phyloP scores from a whole-genome alignment of 2,888 invertebrate species.

The Brachynemurus nebulosus region DNA sequence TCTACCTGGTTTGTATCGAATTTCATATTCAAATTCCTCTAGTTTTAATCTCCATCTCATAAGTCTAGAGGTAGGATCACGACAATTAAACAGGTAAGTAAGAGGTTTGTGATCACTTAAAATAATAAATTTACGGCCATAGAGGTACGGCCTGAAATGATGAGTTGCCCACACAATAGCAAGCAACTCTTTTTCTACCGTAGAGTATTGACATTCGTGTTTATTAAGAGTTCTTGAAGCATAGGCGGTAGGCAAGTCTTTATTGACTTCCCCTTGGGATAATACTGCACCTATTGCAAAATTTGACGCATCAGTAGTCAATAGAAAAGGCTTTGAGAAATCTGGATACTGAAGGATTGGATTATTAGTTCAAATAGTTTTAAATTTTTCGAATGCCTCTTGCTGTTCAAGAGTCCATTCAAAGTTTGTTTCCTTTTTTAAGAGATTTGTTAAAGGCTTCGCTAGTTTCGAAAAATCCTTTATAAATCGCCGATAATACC shows the following conservation, averaged over 20 bases:
- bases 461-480: conserved; percentile 13
- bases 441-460: conserved; percentile 16
- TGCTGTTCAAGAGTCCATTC: background rate
- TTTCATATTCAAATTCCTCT: conserved; percentile 10
- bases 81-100: conserved; percentile 10
- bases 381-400: background rate
- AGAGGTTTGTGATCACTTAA: conserved; percentile 15
- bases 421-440: conserved; percentile 12
- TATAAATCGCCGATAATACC: conserved; percentile 12
- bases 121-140: conserved; percentile 15
- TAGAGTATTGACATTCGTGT: background rate
- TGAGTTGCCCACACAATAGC: too few relatives aligned
- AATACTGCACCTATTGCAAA: conserved; percentile 16
- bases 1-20: conserved; percentile 24
- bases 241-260: conserved; percentile 5
- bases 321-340: conserved; percentile 19
- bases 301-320: conserved; percentile 22
- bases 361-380: background rate
- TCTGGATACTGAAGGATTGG: conserved; percentile 20
- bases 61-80: conserved; percentile 12
- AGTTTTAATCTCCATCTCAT: conserved; percentile 11
- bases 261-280: conserved; percentile 11
- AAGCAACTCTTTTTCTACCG: background rate
- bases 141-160: too few relatives aligned
- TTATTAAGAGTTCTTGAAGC: background rate